phyloP scores from a whole-genome alignment of 2,888 invertebrate genomes.

The Caenorhabditis uteleia region DNA sequence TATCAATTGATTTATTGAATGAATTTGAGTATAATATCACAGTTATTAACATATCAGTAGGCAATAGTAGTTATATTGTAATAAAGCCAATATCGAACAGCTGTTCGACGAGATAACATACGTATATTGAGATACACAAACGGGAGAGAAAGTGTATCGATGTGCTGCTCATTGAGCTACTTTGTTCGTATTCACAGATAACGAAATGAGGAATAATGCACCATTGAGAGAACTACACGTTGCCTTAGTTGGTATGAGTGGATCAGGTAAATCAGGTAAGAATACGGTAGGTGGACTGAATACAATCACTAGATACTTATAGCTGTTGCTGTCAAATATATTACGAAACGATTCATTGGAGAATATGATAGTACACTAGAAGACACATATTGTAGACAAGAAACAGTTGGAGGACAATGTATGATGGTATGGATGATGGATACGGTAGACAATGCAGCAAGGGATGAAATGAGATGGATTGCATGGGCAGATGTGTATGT shows the following conservation, averaged over 20 bases:
- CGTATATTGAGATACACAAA: background rate
- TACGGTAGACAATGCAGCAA: constrained; percentile 71
- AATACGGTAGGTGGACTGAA: background rate
- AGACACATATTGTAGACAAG: constrained; percentile 72
- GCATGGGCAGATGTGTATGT: constrained; percentile 73
- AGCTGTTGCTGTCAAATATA: constrained; percentile 73
- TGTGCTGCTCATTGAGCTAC: no score
- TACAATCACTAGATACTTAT: constrained; percentile 28
- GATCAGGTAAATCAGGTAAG: constrained; percentile 62
- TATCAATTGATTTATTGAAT: no score
- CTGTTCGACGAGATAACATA: no score
- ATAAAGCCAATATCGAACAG: constrained; percentile 3
- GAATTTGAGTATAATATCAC: no score
- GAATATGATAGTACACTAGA: constrained; percentile 73
- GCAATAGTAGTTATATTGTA: background rate
- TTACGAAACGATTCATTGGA: constrained; percentile 72
- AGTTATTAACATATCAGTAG: no score
- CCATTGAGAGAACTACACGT: constrained; percentile 57
- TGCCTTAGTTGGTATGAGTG: constrained; percentile 61
- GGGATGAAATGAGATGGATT: constrained; percentile 69
- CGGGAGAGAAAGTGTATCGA: background rate
- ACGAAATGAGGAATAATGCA: constrained; percentile 34
- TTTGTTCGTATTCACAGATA: background rate
- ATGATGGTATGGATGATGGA: constrained; percentile 72
- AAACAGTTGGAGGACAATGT: constrained; percentile 70